phyloP scores from a whole-genome alignment of 2,888 invertebrate species.

The Callyntrura sp. region DNA sequence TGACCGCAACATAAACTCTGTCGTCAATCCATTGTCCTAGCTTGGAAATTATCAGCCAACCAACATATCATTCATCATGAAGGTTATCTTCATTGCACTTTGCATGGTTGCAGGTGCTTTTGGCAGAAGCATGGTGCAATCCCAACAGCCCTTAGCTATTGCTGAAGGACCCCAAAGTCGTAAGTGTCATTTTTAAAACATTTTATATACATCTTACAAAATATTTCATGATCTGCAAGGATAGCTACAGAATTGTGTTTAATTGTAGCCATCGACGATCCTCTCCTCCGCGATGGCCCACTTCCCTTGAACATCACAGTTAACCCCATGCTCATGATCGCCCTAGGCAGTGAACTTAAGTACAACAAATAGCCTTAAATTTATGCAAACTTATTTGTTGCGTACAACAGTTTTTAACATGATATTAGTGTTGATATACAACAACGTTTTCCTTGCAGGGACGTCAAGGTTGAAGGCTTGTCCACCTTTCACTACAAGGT shows the following conservation, averaged over 20 bases:
- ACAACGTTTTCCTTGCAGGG: too few species aligned
- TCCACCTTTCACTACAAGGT: constrained; percentile 60
- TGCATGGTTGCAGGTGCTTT: constrained; percentile 69
- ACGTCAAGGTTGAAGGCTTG: constrained; percentile 51
- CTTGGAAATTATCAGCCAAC: not conserved
- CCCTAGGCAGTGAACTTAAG: constrained; percentile 61
- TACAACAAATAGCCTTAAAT: constrained; percentile 9
- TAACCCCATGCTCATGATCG: constrained; percentile 60
- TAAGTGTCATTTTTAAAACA: constrained; percentile 53
- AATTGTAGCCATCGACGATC: constrained; percentile 71
- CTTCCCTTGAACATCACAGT: constrained; percentile 69
- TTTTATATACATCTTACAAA: not conserved
- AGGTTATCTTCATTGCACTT: constrained; percentile 64
- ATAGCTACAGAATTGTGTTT: constrained; percentile 18
- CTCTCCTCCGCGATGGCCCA: constrained; percentile 45
- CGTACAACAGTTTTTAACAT: too few species aligned
- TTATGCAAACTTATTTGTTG: too few species aligned
- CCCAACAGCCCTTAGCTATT: not conserved
- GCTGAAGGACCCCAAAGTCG: constrained; percentile 71
- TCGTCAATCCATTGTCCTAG: constrained; percentile 33
- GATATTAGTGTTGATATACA: too few species aligned
- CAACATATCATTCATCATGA: constrained; percentile 68
- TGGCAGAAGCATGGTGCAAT: constrained; percentile 65
- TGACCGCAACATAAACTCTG: too few species aligned
- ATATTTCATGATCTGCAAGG: too few species aligned